These are phyloP conservation scores for Alosa alosa DNA, from an alignment of 2,113 vertebrate genomes.

Conservation along the genomic window DNA sequence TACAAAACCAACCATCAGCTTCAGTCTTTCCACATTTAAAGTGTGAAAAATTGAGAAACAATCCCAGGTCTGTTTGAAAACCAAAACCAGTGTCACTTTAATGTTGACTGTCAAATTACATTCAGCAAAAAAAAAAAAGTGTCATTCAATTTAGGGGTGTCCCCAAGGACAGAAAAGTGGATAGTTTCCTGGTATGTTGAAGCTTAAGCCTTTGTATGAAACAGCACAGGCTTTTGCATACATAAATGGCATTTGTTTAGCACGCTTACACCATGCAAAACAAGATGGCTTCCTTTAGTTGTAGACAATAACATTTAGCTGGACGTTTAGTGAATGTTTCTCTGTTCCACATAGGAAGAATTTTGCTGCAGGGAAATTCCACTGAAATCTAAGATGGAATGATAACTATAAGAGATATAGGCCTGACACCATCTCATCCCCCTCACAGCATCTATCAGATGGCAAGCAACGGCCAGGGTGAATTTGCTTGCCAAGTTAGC, in stretches of 20 bases:
- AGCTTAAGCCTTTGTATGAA: slow-evolving; percentile 38
- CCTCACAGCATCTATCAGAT: neutral
- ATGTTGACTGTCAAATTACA: slow-evolving; percentile 37
- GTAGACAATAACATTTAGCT: slow-evolving; percentile 54
- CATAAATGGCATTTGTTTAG: slow-evolving; percentile 60
- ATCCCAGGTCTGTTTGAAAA: neutral
- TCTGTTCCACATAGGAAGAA: slow-evolving; percentile 38
- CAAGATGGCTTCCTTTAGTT: slow-evolving; percentile 25
- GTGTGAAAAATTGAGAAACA: slow-evolving; percentile 20
- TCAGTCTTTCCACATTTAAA: slow-evolving; percentile 22
- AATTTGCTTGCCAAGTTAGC: neutral
- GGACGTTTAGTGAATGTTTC: slow-evolving; percentile 48
- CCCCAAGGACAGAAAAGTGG: slow-evolving; percentile 38
- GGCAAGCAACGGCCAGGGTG: neutral
- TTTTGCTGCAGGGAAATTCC: slow-evolving; percentile 6
- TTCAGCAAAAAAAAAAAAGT: slow-evolving; percentile 52
- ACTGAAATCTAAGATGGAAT: neutral
- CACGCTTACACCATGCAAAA: slow-evolving; percentile 65
- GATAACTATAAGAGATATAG: neutral
- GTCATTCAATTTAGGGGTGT: neutral
- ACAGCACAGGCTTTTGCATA: slow-evolving; percentile 60
- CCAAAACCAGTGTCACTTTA: slow-evolving; percentile 28
- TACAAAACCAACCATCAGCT: neutral
- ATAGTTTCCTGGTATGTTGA: slow-evolving; percentile 43
- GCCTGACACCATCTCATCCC: too few species aligned